Percentiles rank a stretch among this genome's conserved stretches.
These are phyloP conservation scores for Tursiops truncatus DNA, from an alignment of 2,113 vertebrate species.

Conservation along the genomic window DNA sequence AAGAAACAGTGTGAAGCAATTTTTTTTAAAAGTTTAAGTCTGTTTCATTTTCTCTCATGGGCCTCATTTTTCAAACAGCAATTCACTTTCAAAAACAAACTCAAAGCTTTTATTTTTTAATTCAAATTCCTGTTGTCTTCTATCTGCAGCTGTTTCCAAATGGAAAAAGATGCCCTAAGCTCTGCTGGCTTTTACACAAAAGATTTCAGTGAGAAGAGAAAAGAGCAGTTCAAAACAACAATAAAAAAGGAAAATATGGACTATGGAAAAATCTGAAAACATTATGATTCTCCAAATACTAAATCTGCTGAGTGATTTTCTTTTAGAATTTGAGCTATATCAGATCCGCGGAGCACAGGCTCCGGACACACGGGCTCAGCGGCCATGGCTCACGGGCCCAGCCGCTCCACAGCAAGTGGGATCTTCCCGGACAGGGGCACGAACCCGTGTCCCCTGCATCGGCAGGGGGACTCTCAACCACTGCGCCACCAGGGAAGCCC, in stretches of 20 bases:
- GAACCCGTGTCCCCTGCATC: too few relatives aligned
- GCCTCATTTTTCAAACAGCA: conserved; percentile 58
- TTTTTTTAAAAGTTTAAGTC: background rate
- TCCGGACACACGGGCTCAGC: too few relatives aligned
- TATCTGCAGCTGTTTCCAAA: conserved; percentile 49
- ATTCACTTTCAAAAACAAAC: conserved; percentile 60
- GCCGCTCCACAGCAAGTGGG: too few relatives aligned
- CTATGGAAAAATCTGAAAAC: background rate
- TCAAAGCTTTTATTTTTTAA: conserved; percentile 42
- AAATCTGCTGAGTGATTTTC: background rate
- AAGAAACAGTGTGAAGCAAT: conserved; percentile 34
- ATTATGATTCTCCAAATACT: background rate
- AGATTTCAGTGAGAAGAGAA: conserved; percentile 23
- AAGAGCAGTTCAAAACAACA: background rate
- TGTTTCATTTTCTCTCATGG: background rate
- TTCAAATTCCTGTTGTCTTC: conserved; percentile 51
- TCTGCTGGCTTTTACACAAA: conserved; percentile 4
- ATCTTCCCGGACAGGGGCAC: too few relatives aligned
- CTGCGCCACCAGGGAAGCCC: too few relatives aligned
- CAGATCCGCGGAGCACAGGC: background rate
- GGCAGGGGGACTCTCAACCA: too few relatives aligned
- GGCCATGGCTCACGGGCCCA: too few relatives aligned
- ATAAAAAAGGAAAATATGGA: background rate
- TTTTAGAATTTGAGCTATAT: background rate
- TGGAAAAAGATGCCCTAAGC: conserved; percentile 32